A percentile compares a stretch with the other conserved stretches of the same genome.
Conservation (phyloP, 2,797 vertebrate genomes). For the Eremophila alpestris region DNA sequence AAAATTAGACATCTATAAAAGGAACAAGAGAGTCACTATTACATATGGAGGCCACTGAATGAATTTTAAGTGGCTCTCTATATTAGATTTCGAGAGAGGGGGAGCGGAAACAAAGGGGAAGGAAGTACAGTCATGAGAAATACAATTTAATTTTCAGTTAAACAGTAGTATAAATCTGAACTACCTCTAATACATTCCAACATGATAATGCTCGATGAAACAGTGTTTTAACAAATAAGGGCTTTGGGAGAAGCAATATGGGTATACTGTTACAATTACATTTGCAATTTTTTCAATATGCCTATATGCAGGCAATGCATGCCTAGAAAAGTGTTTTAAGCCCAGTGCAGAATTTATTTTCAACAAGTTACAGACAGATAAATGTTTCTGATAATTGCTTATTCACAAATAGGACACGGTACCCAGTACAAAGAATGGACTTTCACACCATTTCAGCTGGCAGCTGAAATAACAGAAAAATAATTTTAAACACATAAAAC, state of each 20-base stretch:
- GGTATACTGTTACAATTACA: neutral
- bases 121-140: conserved; percentile 38
- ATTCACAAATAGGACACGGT: neutral
- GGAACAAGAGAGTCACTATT: neutral
- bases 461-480: neutral
- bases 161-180: neutral
- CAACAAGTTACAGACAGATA: neutral
- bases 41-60: neutral
- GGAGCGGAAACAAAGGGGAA: conserved; percentile 41
- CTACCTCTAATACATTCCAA: conserved; percentile 3
- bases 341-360: neutral
- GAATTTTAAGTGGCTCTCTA: conserved; percentile 25
- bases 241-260: neutral
- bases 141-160: conserved; percentile 30
- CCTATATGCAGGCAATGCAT: neutral
- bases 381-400: neutral
- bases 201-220: neutral
- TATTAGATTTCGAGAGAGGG: conserved; percentile 23
- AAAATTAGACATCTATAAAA: neutral
- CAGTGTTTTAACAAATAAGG: neutral
- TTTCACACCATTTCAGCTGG: conserved; percentile 5
- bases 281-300: neutral
- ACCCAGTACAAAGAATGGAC: neutral
- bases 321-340: neutral
- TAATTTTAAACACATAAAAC: neutral